These are phyloP conservation scores for Ochotona princeps DNA, from an alignment of 2,113 vertebrate genomes.

Conservation along the genomic window DNA sequence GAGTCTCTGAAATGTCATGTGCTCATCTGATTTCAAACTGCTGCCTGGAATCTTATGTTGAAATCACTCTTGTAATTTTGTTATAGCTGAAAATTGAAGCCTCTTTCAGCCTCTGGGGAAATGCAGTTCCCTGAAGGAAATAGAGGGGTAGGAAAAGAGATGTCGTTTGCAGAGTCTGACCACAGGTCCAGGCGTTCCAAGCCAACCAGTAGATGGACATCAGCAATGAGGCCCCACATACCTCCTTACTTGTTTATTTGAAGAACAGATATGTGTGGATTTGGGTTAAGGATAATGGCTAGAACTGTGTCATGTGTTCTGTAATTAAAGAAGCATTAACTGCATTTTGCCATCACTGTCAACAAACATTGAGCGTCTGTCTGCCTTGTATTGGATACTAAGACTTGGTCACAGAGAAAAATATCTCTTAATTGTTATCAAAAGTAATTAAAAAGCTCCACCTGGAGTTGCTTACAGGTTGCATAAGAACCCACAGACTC, in stretches of 20 bases:
- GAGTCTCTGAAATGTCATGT: background rate
- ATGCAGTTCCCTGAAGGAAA: background rate
- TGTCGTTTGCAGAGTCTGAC: background rate
- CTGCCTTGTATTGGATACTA: background rate
- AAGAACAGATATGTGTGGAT: background rate
- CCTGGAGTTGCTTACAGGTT: background rate
- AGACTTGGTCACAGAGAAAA: background rate
- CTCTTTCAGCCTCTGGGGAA: background rate
- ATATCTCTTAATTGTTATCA: background rate
- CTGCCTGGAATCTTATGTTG: background rate
- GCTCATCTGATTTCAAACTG: background rate
- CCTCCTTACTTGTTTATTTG: constrained; percentile 22
- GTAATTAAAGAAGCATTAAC: constrained; percentile 51
- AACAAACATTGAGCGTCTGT: background rate
- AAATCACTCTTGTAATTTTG: background rate
- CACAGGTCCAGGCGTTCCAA: background rate
- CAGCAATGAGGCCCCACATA: background rate
- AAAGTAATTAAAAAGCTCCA: constrained; percentile 42
- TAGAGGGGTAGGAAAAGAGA: background rate
- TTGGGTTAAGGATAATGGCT: background rate
- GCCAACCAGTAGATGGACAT: background rate
- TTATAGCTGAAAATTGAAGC: background rate
- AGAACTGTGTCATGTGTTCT: constrained; percentile 32
- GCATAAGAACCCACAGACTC: background rate
- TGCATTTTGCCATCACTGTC: constrained; percentile 19